Base-by-base conservation (phyloP, 1,140 invertebrate genomes). In the Lasioglossum albipes region DNA sequence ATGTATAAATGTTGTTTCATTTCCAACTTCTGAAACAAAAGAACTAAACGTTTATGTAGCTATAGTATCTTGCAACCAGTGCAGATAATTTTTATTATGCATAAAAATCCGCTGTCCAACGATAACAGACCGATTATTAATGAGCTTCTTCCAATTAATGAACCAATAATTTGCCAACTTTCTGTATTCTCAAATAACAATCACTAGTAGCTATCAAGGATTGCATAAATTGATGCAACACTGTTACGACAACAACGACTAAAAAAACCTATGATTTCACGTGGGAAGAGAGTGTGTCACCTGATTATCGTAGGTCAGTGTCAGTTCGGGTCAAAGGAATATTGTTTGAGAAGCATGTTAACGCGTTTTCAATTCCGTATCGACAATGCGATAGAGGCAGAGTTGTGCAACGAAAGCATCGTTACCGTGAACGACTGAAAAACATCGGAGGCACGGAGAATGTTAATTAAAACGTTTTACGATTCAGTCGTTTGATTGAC, bases 391-490 rank as follows among this genome's bases (percentile, higher is more conserved):
- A n/a, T n/a, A 59, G 20, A 2, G 2, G 57, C 20, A 7, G 18
- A 18, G 57, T 59, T 59, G 57, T n/a, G n/a, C 41, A 49, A 42
- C 0, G 16, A 9, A 18, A 20, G 2, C 49, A 18, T 13, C 52
- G 52, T 54, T 20, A 18, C 22, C 1, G 22, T 13, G 13, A 77
- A 9, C 42, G 20, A 10, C 27, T 45, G 7, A 20, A 36, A 12
- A 18, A 20, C 41, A 54, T 54, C 18, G 52, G 18, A 54, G 18
- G 22, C 22, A 18, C 45, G 42, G 20, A 13, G 31, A 77, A 62
- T 49, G 54, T 61, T 77, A 70, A 77, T 61, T 70, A 77, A 70
- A 77, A 70, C n/a, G 41, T 42, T 61, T 49, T 7, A 27, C 54
- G 67, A 49, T 59, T 36, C 66, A 18, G 57, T 59, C 65, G 36